Evolutionary conservation across 2,113 vertebrate genomes (phyloP).

Genomic region (sheep (Ovis aries)): DNA sequence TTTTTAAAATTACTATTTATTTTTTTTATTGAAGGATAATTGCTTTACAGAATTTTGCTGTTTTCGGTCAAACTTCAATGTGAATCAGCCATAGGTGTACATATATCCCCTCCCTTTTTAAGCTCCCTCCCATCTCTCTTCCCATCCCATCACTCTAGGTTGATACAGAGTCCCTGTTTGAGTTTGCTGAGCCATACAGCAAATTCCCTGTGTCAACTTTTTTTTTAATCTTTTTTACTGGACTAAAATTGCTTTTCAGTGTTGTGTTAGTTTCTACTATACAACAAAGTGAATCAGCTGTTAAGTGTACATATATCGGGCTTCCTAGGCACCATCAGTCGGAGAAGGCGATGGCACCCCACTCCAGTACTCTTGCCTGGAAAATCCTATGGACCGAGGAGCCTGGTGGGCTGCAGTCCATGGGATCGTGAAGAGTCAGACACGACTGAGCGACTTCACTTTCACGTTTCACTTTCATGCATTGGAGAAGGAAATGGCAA

Average conservation of each 20-base stretch:
- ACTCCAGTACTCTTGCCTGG: too few relatives aligned
- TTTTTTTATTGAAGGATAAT: neutral
- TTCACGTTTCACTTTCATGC: too few relatives aligned
- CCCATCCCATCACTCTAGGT: neutral
- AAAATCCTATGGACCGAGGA: fast-evolving
- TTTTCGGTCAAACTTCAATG: neutral
- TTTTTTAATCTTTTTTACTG: neutral
- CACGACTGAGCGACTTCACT: too few relatives aligned
- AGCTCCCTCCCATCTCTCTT: neutral
- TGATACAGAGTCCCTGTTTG: neutral
- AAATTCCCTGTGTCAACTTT: neutral
- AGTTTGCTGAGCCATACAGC: neutral
- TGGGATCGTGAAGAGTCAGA: fast-evolving
- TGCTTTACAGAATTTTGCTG: neutral
- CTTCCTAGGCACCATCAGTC: neutral
- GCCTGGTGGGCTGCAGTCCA: too few relatives aligned
- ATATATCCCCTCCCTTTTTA: neutral
- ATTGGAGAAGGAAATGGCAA: too few relatives aligned
- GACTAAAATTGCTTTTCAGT: neutral
- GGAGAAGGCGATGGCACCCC: too few relatives aligned
- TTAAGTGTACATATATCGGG: neutral
- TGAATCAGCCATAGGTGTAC: neutral
- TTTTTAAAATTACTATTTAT: neutral
- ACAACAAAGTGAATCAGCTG: neutral
- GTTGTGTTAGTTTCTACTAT: neutral